Base-by-base conservation (phyloP, 1,140 invertebrate genomes). In the Leptopilina clavipes region DNA sequence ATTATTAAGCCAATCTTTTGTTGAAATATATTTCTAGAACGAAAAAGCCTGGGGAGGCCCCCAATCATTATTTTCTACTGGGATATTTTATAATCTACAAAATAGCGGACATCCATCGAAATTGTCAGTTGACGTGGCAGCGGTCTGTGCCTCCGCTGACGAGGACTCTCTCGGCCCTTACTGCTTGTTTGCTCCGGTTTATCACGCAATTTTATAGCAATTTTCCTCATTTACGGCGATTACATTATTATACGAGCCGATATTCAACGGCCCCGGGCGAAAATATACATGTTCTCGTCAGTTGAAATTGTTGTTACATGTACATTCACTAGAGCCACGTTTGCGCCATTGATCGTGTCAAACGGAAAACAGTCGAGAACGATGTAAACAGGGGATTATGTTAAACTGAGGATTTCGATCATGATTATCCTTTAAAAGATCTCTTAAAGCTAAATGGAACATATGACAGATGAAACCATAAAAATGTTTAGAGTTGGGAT, bases 121-220 rank as follows among this genome's bases (percentile, higher is more conserved):
- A 89, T 89, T 85, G 88, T 31, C 86, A 86, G 84, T 85, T 83
- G 86, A 87, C 79, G 84, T 83, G 76, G 84, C 78, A 80, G 83
- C 83, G n/a, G n/a, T n/a, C n/a, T n/a, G n/a, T n/a, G n/a, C n/a
- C 78, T 80, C 48, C 17, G 70, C 73, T 74, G 77, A 72, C 78
- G 65, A 71, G 76, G 70, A 79, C 82, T 74, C 75, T 77, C 78
- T 79, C n/a, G n/a, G 74, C 72, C 75, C 79, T 44, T 74, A n/a
- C 54, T 19, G 19, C 70, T 19, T 40, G 73, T 45, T 73, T 65
- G 76, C 75, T 79, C 81, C 80, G 84, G 81, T 83, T 83, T 82
- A 87, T 87, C 84, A 77, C 82, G 85, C 86, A 90, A 90, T 90
- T 90, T 90, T 86, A 89, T 88, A 90, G 85, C 88, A 90, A 90